These are phyloP conservation scores for Philotrypesis tridentata DNA, from an alignment of 1,140 invertebrate genomes.

Conservation along the genomic window DNA sequence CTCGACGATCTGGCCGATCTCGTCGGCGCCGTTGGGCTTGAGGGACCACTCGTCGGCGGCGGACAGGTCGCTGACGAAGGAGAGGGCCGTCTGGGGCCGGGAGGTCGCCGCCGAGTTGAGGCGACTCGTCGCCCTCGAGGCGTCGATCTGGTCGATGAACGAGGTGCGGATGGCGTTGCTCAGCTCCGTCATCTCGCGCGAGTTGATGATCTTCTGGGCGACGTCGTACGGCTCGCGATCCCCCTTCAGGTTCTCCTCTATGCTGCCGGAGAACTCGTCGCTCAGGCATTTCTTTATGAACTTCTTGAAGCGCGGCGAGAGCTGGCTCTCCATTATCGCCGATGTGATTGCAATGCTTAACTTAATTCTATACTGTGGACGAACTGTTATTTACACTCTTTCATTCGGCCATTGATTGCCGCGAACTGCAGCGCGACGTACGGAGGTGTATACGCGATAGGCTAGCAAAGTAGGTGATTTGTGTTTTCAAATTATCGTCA, in stretches of 20 bases:
- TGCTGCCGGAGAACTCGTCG: conserved; percentile 61
- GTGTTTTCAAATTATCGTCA: conserved; percentile 56
- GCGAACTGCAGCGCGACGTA: background rate
- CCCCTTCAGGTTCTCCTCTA: conserved; percentile 59
- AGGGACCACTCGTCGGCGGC: conserved; percentile 63
- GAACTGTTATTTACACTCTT: conserved; percentile 6
- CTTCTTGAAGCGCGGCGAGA: conserved; percentile 61
- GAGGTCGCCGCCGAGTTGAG: conserved; percentile 28
- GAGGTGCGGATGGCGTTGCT: conserved; percentile 56
- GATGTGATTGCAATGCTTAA: too few species aligned
- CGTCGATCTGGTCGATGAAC: conserved; percentile 55
- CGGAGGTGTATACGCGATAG: too few species aligned
- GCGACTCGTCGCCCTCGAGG: conserved; percentile 15
- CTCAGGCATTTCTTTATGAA: conserved; percentile 64
- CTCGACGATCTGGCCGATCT: conserved; percentile 60
- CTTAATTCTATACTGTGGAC: background rate
- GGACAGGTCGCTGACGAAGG: conserved; percentile 61
- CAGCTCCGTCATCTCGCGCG: conserved; percentile 62
- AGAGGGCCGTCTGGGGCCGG: conserved; percentile 59
- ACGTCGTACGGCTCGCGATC: conserved; percentile 57
- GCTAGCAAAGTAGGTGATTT: background rate
- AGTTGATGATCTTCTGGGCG: conserved; percentile 61
- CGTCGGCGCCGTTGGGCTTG: conserved; percentile 53
- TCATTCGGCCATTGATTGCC: background rate
- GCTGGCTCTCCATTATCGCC: conserved; percentile 62